Evolutionary conservation across 2,888 invertebrate species (phyloP).

Genomic region (Apantesis nais): DNA sequence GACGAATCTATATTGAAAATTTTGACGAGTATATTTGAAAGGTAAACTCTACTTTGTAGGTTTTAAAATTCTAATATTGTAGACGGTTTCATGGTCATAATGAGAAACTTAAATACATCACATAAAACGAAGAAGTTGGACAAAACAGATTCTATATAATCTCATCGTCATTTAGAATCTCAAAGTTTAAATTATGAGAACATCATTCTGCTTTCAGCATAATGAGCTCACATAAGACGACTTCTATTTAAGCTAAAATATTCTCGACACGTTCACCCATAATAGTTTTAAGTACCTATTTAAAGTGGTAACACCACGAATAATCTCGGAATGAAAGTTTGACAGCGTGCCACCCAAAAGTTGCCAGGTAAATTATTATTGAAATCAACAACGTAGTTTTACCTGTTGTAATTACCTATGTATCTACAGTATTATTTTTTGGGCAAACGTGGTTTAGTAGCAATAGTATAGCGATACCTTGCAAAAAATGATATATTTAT

Average conservation of each 20-base stretch:
- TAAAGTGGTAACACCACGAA: constrained; percentile 8
- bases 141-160: background rate
- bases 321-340: constrained; percentile 26
- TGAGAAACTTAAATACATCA: background rate
- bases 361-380: constrained; percentile 16
- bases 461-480: too few species aligned
- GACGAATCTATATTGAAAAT: too few species aligned
- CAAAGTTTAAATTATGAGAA: background rate
- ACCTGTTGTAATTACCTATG: background rate
- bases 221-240: background rate
- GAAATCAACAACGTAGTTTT: background rate
- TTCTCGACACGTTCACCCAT: constrained; percentile 8
- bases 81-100: background rate
- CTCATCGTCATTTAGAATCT: background rate
- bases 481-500: too few species aligned
- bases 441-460: background rate
- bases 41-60: background rate
- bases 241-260: background rate
- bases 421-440: background rate
- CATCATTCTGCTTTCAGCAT: background rate
- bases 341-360: constrained; percentile 9
- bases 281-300: constrained; percentile 8
- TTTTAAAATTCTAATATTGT: background rate
- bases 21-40: background rate
- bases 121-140: background rate